Percentiles rank a stretch among this genome's conserved stretches.
These are phyloP conservation scores for Melieria picta DNA, from an alignment of 2,888 invertebrate species.

Conservation along the genomic window DNA sequence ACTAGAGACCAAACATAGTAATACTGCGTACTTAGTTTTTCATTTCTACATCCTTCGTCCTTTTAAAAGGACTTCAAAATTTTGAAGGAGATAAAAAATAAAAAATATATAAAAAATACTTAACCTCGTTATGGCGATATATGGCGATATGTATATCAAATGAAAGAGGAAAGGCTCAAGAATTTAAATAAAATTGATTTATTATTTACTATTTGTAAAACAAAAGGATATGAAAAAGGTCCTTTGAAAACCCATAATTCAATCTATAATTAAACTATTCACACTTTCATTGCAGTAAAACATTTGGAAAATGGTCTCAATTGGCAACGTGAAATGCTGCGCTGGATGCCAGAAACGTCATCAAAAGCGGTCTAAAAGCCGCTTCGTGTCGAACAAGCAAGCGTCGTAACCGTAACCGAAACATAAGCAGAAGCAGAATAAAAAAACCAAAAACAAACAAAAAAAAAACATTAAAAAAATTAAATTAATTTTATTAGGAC, in stretches of 20 bases:
- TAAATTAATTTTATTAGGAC: slow-evolving; percentile 30
- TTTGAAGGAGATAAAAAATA: no score
- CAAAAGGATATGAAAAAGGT: no score
- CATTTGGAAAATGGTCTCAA: slow-evolving; percentile 65
- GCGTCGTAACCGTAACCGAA: slow-evolving; percentile 9
- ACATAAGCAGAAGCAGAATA: slow-evolving; percentile 14
- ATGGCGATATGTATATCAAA: no score
- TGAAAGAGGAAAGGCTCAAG: no score
- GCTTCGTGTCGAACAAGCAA: slow-evolving; percentile 43
- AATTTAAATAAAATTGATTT: no score
- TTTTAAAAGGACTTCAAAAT: no score
- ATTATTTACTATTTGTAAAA: no score
- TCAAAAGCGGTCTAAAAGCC: slow-evolving; percentile 65
- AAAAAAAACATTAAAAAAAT: slow-evolving; percentile 24
- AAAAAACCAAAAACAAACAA: slow-evolving; percentile 1
- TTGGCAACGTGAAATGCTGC: slow-evolving; percentile 67
- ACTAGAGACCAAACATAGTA: no score
- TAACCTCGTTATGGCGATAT: no score
- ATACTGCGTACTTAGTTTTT: no score
- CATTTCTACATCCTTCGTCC: no score
- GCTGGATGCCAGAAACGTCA: slow-evolving; percentile 67
- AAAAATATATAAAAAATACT: no score
- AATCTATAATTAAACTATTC: slow-evolving; percentile 1
- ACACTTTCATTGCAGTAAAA: slow-evolving; percentile 56
- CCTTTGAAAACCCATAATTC: slow-evolving; percentile 19